Evolutionary conservation across 2,888 invertebrate genomes (phyloP), one percentile per base, ranked within the genome.

Genomic region (Panzeria rudis): DNA sequence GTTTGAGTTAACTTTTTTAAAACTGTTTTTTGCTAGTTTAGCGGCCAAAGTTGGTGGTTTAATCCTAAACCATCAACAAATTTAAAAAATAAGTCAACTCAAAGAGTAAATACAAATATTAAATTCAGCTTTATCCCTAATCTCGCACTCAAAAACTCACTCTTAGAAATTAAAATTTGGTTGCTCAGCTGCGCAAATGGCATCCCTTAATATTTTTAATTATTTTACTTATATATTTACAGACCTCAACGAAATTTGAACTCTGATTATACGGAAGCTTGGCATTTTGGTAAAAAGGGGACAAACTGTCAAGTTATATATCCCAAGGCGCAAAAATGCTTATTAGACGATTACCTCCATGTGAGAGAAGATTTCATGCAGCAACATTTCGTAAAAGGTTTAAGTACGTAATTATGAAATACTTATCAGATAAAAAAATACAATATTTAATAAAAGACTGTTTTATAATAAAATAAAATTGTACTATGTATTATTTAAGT

Each of bases 201-300:
- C 11, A 11, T 0, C 1, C 38, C 11, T 38, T 13, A 38, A 38
- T 0, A 11, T 38, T 50, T 44, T 41, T 38, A 29, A 15, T 23
- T 23, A 5, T 1, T 44, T 81, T 61, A 61, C 0, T 9, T 15
- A n/a, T n/a, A n/a, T n/a, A 9, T 23, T 56, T 77, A 0, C 17
- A 91, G 90, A 15, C 90, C 90, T 0, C 90, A 90, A 62, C 69
- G 78, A 17, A 87, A 89, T 2, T 76, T 88, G 69, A 86, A 87
- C 3, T 47, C 61, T 0, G 64, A 79, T 4, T 90, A 89, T 50
- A 35, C 84, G 32, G 87, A 89, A 61, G 89, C 90, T n/a, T 89
- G 83, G 64, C 56, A 62, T 4, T 86, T 88, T 87, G 90, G 91
- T n/a, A 86, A 44, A 4, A 86, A 88, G 23, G 89, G 90, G 20